Base-by-base conservation (phyloP, 2,888 invertebrate species). In the Serrognathus titanus region DNA sequence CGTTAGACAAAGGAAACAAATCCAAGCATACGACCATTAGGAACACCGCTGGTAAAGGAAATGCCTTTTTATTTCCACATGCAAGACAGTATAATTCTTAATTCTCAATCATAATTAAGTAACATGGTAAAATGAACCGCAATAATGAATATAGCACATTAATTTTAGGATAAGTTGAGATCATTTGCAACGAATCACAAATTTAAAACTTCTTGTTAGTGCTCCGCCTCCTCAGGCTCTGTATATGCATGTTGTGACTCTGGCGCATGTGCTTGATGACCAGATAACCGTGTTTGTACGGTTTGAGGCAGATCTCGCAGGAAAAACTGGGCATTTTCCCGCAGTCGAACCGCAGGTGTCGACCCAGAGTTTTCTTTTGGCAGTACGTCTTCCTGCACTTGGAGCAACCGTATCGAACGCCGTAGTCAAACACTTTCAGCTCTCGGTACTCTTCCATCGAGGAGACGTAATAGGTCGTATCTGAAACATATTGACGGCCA, bases 271-370 rank as follows among this genome's bases (percentile, higher is more conserved):
- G 63, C 37, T 59, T 60, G 11, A 63, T 53, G 20, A 63, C 48
- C 36, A 62, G 36, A 35, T 57, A 57, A 8, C 57, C 57, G 24
- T 57, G 59, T 11, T 54, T 56, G 37, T 51, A 59, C 9, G 47
- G 40, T 16, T 55, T 57, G 37, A 48, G 37, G 39, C 75, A 76
- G 48, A 74, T 60, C 43, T 74, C 71, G 57, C 75, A 75, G 2
- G 67, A 64, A 63, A 76, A 76, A 4, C 74, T 70, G 0, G 75
- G 76, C 51, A 66, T 71, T 55, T 73, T 73, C 0, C 80, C 80
- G 62, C 81, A 81, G 66, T 81, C 81, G 63, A 79, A 77, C 43
- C 78, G 73, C 53, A 76, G 71, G 66, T 81, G 81, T 36, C 80
- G 69, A 1, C 76, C 75, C 40, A 76, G 63, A 2, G 74, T 76